Base-by-base conservation (phyloP, 2,888 invertebrate genomes). In the Bedellia somnulentella region DNA sequence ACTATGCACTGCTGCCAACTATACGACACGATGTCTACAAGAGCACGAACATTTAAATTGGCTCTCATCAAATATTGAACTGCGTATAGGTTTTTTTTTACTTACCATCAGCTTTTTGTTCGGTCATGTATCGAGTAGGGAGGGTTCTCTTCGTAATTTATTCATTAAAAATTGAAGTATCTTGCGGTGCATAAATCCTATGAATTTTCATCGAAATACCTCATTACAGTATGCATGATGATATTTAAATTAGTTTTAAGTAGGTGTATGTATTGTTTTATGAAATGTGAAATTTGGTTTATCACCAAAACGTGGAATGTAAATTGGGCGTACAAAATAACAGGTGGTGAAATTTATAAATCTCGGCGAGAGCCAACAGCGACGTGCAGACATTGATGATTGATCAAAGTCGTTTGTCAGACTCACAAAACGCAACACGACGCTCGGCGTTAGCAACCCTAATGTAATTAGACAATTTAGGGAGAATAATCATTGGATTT, bases 11-110 rank as follows among this genome's bases (percentile, higher is more conserved):
- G 50, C 45, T 49, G 55, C 56, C 62, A 70, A 73, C 73, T 71
- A 70, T 68, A 55, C 70, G 66, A 67, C 70, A 55, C 70, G 66
- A 67, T 71, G 71, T 73, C 73, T 75, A 73, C 73, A 75, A 73
- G 73, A 70, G 73, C 64, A 61, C 62, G 67, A 67, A 64, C 71
- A 68, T 70, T 70, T 68, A 71, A 73, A 75, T 73, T 73, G 73
- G 68, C 67, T 62, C 71, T 71, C 71, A 73, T 75, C 73, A 75
- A 70, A 71, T 71, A 75, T 73, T 73, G 71, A 31, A 67, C 64
- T 64, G 62, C 61, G 52, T 70, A 68, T 71, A 68, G 67, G n/a
- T n/a, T 70, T 70, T 71, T 30, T 71, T 73, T 67, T 66, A 71
- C 67, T 70, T 70, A 54, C 64, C 59, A 55, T 54, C 48, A 46